phyloP scores from a whole-genome alignment of 1,140 invertebrate species.

The Arctopsyche grandis region DNA sequence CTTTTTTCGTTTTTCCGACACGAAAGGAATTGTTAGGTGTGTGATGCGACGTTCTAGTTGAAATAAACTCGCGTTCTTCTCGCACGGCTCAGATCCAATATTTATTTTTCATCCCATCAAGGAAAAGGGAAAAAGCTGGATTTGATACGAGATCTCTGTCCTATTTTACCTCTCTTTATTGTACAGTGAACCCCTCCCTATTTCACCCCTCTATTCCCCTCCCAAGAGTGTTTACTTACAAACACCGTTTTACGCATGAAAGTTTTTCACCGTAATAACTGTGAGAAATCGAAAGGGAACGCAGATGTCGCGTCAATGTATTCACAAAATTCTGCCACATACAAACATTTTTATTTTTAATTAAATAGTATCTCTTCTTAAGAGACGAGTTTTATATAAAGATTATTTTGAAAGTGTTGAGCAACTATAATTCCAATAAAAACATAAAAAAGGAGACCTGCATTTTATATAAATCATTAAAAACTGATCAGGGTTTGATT shows the following conservation, averaged over 20 bases:
- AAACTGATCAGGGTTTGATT: no score
- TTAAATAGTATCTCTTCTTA: no score
- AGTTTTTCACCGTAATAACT: constrained; percentile 18
- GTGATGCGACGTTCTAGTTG: not conserved
- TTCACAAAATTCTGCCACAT: no score
- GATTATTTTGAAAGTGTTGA: no score
- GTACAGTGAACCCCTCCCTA: not conserved
- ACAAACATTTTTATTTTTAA: no score
- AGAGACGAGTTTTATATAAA: no score
- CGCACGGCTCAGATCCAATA: constrained; percentile 30
- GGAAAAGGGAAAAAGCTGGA: constrained; percentile 27
- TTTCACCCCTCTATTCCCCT: not conserved
- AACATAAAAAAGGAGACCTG: no score
- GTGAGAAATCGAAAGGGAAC: constrained; percentile 9
- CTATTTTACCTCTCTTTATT: constrained; percentile 28
- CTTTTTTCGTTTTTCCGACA: no score
- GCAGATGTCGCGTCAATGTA: not conserved
- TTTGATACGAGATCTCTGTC: constrained; percentile 19
- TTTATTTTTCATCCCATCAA: constrained; percentile 40
- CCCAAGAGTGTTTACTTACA: constrained; percentile 17
- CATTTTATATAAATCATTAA: no score
- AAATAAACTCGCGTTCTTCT: constrained; percentile 20
- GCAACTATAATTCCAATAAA: no score
- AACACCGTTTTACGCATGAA: constrained; percentile 12
- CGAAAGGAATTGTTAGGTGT: no score